Evolutionary conservation across 2,888 invertebrate species (phyloP).

Genomic region (Drosophila percnosoma): DNA sequence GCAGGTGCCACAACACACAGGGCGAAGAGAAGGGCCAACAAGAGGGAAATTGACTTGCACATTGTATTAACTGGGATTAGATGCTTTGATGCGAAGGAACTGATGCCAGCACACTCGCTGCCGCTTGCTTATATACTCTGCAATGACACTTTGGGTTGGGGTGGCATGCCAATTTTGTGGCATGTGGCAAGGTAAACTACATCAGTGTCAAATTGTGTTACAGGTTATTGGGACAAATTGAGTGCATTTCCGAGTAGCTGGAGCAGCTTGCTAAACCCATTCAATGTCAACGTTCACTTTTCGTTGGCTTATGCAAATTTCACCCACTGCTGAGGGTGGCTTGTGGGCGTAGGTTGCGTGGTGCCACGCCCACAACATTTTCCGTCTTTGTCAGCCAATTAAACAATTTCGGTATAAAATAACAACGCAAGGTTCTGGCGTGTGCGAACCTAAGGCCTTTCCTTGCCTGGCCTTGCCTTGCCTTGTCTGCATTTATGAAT

Average conservation of each 20-base stretch:
- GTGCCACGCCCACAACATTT: constrained; percentile 1
- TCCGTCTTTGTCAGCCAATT: constrained; percentile 70
- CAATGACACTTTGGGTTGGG: constrained; percentile 2
- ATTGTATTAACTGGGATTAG: constrained; percentile 46
- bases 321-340: constrained; percentile 2
- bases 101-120: constrained; percentile 39
- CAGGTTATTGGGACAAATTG: constrained; percentile 65
- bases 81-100: constrained; percentile 35
- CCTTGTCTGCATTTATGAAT: constrained; percentile 70
- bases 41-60: constrained; percentile 53
- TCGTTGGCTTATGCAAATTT: constrained; percentile 78
- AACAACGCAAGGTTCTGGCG: constrained; percentile 47
- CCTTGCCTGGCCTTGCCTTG: constrained; percentile 17
- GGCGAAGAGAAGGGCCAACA: constrained; percentile 32
- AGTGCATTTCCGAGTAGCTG: constrained; percentile 67
- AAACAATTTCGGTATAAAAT: constrained; percentile 73
- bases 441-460: constrained; percentile 52
- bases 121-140: constrained; percentile 50
- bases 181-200: constrained; percentile 27
- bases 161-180: neutral
- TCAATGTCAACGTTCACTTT: constrained; percentile 72
- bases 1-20: constrained; percentile 19
- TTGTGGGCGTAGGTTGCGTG: neutral
- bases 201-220: constrained; percentile 68
- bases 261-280: constrained; percentile 68